phyloP scores from a whole-genome alignment of 2,797 vertebrate species.

The Sparus aurata region DNA sequence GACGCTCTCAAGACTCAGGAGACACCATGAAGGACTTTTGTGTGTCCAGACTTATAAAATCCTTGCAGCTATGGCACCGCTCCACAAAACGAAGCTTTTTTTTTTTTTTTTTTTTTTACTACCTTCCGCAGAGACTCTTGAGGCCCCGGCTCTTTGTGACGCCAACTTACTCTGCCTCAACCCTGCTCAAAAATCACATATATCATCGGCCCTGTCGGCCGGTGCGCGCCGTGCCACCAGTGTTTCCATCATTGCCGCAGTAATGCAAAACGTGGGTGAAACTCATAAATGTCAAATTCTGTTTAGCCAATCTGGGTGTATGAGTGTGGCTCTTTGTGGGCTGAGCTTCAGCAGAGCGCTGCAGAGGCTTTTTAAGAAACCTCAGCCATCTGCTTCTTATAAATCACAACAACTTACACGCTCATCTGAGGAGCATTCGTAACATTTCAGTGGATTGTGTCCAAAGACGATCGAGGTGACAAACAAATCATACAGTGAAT shows the following conservation, averaged over 20 bases:
- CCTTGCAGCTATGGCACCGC: constrained; percentile 30
- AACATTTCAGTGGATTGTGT: constrained; percentile 29
- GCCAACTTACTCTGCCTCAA: constrained; percentile 52
- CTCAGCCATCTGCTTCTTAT: constrained; percentile 52
- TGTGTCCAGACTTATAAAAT: constrained; percentile 42
- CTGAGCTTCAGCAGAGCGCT: constrained; percentile 45
- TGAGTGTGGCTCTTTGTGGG: constrained; percentile 59
- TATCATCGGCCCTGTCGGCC: constrained; percentile 54
- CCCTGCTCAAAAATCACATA: constrained; percentile 47
- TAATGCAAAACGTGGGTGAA: constrained; percentile 59
- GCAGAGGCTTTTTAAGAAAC: constrained; percentile 47
- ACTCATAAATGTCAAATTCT: constrained; percentile 74
- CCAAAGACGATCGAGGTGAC: constrained; percentile 30
- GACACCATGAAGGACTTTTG: constrained; percentile 30
- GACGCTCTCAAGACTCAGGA: constrained; percentile 9
- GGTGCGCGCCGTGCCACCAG: constrained; percentile 42
- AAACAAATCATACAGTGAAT: constrained; percentile 12
- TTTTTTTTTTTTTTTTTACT: constrained; percentile 22
- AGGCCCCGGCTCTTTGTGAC: constrained; percentile 49
- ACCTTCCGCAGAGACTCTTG: constrained; percentile 48
- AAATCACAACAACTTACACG: constrained; percentile 54
- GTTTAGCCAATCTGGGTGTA: constrained; percentile 47
- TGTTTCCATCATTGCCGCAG: constrained; percentile 57
- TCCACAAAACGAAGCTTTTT: constrained; percentile 56
- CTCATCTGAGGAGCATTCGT: constrained; percentile 44